phyloP scores from a whole-genome alignment of 2,113 vertebrate genomes.

The Phylloscopus trochiloides region DNA sequence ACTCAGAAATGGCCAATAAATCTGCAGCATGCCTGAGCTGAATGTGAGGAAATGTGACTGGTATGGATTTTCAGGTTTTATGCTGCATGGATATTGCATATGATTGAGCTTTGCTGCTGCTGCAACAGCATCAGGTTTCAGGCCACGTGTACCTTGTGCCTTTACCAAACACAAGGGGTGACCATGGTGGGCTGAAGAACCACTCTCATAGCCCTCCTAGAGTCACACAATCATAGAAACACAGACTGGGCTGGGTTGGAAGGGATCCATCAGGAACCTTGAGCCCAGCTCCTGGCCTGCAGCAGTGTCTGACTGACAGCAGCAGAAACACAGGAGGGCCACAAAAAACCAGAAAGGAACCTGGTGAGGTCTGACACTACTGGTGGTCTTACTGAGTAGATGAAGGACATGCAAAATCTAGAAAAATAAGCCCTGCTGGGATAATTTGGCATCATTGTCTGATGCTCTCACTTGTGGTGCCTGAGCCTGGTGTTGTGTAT shows the following conservation, averaged over 20 bases:
- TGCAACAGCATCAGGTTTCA: neutral
- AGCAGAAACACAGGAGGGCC: neutral
- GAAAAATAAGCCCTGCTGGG: neutral
- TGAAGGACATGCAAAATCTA: neutral
- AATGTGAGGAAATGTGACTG: constrained; percentile 4
- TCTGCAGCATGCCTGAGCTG: neutral
- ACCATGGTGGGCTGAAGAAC: neutral
- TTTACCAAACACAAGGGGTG: rapidly evolving
- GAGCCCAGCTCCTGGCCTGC: neutral
- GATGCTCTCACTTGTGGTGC: neutral
- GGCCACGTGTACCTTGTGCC: neutral
- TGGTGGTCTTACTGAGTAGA: neutral
- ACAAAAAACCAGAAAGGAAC: neutral
- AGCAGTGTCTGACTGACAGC: neutral
- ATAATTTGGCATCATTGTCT: neutral
- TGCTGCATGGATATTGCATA: neutral
- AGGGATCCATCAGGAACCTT: neutral
- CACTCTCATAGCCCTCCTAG: neutral
- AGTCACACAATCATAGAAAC: neutral
- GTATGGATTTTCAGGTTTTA: constrained; percentile 20
- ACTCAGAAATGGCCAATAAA: constrained; percentile 40
- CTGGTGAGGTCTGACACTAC: neutral
- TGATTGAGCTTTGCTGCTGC: neutral
- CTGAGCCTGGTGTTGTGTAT: neutral
- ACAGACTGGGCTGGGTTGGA: neutral